These are phyloP conservation scores for Agonopterix heracliana DNA, from an alignment of 2,888 invertebrate genomes.

Conservation along the genomic window DNA sequence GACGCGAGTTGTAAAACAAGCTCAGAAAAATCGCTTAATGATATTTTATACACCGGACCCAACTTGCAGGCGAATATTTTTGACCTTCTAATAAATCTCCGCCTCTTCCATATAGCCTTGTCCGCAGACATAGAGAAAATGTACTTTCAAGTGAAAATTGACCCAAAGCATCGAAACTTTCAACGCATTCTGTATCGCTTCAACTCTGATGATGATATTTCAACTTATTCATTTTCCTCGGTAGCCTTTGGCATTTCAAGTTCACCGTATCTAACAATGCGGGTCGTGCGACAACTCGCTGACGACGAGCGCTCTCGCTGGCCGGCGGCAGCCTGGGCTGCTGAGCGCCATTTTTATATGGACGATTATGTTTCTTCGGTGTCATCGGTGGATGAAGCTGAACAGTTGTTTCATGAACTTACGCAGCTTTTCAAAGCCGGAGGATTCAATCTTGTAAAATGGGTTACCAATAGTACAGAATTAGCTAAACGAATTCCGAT, in stretches of 20 bases:
- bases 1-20: conserved; percentile 3
- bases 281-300: conserved; percentile 10
- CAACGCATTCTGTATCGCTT: conserved; percentile 12
- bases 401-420: conserved; percentile 2
- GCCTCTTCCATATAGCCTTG: not conserved
- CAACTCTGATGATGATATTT: conserved; percentile 1
- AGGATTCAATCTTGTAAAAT: conserved; percentile 15
- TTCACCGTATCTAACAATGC: conserved; percentile 11
- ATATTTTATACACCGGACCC: conserved; percentile 1
- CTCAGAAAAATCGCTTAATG: not conserved
- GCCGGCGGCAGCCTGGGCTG: conserved; percentile 3
- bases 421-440: conserved; percentile 9
- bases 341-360: conserved; percentile 3
- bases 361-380: conserved; percentile 11
- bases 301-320: conserved; percentile 3
- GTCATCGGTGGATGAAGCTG: conserved; percentile 5
- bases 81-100: conserved; percentile 1
- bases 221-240: conserved; percentile 9
- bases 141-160: not conserved
- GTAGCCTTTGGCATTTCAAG: conserved; percentile 13
- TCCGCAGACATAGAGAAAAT: conserved; percentile 1
- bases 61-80: conserved; percentile 2
- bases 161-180: conserved; percentile 6
- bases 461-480: conserved; percentile 9
- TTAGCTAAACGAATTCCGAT: conserved; percentile 8